Base-by-base conservation (phyloP, 2,888 invertebrate genomes). In the Agriopis leucophaearia region DNA sequence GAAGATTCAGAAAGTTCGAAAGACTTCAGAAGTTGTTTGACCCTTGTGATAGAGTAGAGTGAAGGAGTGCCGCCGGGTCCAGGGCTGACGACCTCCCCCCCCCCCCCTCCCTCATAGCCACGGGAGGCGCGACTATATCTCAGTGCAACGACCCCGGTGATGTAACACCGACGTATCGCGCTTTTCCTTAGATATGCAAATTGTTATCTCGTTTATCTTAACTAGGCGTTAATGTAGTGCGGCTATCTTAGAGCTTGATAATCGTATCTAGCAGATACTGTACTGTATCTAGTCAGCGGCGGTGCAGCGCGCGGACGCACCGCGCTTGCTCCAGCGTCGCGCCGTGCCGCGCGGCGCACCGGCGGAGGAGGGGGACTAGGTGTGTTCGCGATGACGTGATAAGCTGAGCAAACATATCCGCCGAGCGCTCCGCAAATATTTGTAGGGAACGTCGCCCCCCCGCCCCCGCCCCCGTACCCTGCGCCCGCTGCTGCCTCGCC, bases 161-260 rank as follows among this genome's bases (percentile, higher is more conserved):
- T 84, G 88, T 78, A 78, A 77, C 80, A 72, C 77, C 74, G 70
- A 73, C 62, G 80, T 88, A 88, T 88, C 89, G 81, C 81, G 27
- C 74, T 77, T 82, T 84, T 84, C 88, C 86, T 87, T 71, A 91
- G 90, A 92, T 91, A 92, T 90, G 92, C 91, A 89, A 91, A 91
- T 85, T 85, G 91, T 92, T 93, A 93, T 93, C 93, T 92, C 81
- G 78, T 89, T 91, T 93, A 93, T 93, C 92, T 92, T 88, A 92
- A 92, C 91, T 90, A 91, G 87, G 84, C 81, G 92, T 84, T 92
- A 92, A 92, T 92, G 88, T 55, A 13, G 42, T 89, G 88, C 78
- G 86, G 90, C 88, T 92, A 92, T 92, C 92, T 92, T 85, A 87
- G 82, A 84, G 84, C 85, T 81, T 86, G 92, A 91, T 92, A 90